Base-by-base conservation (phyloP, 2,888 invertebrate genomes). In the Mycalesis mineus region DNA sequence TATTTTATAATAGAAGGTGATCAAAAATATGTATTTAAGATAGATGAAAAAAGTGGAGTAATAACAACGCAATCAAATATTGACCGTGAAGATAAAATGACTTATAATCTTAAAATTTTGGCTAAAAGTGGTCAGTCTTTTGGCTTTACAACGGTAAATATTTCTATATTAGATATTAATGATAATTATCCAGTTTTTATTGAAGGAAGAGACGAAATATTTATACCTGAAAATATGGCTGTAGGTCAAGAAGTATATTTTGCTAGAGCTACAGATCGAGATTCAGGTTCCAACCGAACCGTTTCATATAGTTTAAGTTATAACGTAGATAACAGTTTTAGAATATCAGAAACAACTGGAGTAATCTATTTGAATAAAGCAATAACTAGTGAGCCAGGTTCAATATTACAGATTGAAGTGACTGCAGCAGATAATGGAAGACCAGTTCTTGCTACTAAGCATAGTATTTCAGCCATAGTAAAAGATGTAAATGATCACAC, bases 401-500 rank as follows among this genome's bases (percentile, higher is more conserved):
- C 93, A 1, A 77, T 92, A 17, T 76, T 96, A 57, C 91, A 92
- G 63, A 84, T 96, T 11, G 96, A 97, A 82, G 94, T 97, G 17
- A 94, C 93, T 48, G 97, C 96, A 14, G 93, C 94, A n/a, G 97
- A 97, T 82, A 94, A 94, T 53, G 97, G 97, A 5, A 91, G 89
- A 59, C 94, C 94, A 7, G 87, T 94, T 7, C 86, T 97, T 49
- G 93, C 94, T 14, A 94, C 96, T 0, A 95, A 94, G 69, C 94
- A 96, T 69, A 91, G 92, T 7, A 92, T 97, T 44, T 90, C 92
- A 29, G 92, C 95, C 41, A 92, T 92, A 17, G 92, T 97, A 60
- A 93, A 94, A 69, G 98, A 98, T 78, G 96, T 98, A 1, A 98
- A 98, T 80, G 97, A 98, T 82, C 97, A 98, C 75, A 97, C 97